phyloP scores from a whole-genome alignment of 1,140 invertebrate species.

The Cydia splendana region DNA sequence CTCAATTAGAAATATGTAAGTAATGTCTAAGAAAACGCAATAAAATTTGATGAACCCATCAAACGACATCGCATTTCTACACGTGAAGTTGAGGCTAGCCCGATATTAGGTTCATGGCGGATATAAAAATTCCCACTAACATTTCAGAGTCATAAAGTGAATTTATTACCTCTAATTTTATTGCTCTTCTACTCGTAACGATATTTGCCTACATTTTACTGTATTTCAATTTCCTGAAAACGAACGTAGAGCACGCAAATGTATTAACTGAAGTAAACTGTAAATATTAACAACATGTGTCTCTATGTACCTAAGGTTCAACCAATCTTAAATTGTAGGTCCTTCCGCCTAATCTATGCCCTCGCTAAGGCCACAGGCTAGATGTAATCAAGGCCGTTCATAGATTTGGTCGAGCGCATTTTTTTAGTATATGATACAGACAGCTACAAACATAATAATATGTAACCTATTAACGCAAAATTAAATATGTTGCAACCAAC shows the following conservation, averaged over 20 bases:
- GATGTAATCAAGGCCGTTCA: too few species aligned
- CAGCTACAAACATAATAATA: too few species aligned
- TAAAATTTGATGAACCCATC: background rate
- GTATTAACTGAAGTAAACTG: background rate
- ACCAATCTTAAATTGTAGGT: too few species aligned
- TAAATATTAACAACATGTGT: too few species aligned
- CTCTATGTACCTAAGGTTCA: too few species aligned
- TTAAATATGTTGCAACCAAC: too few species aligned
- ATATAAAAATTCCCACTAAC: conserved; percentile 2
- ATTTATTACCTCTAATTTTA: background rate
- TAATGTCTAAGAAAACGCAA: background rate
- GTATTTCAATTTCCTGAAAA: background rate
- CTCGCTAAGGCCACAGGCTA: too few species aligned
- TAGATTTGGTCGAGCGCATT: too few species aligned
- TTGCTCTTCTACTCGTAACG: background rate
- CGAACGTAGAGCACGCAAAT: background rate
- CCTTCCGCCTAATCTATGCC: too few species aligned
- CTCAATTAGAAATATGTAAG: too few species aligned
- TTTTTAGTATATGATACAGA: too few species aligned
- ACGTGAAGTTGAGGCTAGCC: background rate
- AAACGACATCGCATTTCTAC: background rate
- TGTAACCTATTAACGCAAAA: too few species aligned
- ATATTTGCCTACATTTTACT: background rate
- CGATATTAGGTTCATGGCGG: background rate
- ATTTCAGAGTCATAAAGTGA: background rate